phyloP scores from a whole-genome alignment of 2,113 vertebrate genomes.

The Tinamus guttatus region DNA sequence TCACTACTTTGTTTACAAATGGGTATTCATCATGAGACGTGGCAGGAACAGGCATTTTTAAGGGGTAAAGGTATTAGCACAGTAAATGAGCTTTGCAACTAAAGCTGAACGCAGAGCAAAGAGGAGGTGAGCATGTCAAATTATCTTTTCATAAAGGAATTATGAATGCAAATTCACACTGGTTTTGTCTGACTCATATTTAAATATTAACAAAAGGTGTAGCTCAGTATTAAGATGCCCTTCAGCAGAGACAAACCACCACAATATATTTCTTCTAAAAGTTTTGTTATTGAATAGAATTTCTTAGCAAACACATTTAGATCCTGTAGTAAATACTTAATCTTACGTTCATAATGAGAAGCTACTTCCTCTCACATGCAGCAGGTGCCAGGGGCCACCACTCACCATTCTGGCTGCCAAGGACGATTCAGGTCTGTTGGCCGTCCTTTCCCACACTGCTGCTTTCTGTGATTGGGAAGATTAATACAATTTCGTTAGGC shows the following conservation, averaged over 20 bases:
- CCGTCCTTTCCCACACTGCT: neutral
- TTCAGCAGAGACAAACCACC: neutral
- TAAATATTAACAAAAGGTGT: constrained; percentile 58
- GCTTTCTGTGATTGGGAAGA: neutral
- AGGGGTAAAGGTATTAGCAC: constrained; percentile 49
- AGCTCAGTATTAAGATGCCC: constrained; percentile 5
- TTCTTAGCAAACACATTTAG: neutral
- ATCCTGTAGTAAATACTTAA: constrained; percentile 20
- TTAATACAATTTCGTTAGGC: neutral
- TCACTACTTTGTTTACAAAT: constrained; percentile 79
- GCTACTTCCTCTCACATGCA: neutral
- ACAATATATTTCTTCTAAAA: constrained; percentile 11
- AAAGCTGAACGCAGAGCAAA: constrained; percentile 37
- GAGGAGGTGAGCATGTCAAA: constrained; percentile 28
- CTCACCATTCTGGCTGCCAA: neutral
- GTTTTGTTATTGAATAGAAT: constrained; percentile 28
- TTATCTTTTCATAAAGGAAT: constrained; percentile 59
- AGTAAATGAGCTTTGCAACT: constrained; percentile 58
- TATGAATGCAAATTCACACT: constrained; percentile 58
- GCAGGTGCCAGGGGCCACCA: constrained; percentile 6
- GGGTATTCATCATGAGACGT: constrained; percentile 50
- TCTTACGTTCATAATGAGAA: constrained; percentile 8
- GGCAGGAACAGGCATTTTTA: constrained; percentile 35
- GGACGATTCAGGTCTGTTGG: neutral
- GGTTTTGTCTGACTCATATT: constrained; percentile 37